A percentile compares a stretch with the other conserved stretches of the same genome.
Evolutionary conservation across 2,797 vertebrate species (phyloP).

Genomic region (Chelon auratus): DNA sequence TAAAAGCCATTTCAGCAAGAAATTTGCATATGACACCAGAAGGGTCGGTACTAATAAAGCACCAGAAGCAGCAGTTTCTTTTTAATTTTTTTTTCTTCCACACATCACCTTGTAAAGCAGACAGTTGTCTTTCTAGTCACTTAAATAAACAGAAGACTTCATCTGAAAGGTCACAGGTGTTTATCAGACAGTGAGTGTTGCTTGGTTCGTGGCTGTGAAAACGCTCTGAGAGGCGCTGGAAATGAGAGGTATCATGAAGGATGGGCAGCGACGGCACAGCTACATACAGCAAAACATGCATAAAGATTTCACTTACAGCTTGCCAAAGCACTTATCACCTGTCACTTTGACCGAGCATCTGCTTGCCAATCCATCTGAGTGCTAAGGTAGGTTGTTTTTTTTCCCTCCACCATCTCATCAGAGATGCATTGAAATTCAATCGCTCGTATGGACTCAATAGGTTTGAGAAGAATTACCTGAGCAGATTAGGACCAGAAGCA

Average conservation of each 20-base stretch:
- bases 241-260: constrained; percentile 58
- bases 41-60: constrained; percentile 41
- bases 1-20: constrained; percentile 44
- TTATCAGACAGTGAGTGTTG: constrained; percentile 45
- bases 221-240: constrained; percentile 39
- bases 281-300: constrained; percentile 65
- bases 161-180: constrained; percentile 76
- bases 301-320: constrained; percentile 76
- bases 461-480: constrained; percentile 84
- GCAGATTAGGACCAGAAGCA: constrained; percentile 79
- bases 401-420: constrained; percentile 66
- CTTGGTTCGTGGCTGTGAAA: constrained; percentile 44
- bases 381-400: constrained; percentile 67
- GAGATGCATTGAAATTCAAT: constrained; percentile 84
- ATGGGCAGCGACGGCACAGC: constrained; percentile 56
- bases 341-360: constrained; percentile 75
- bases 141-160: constrained; percentile 65
- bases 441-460: constrained; percentile 78
- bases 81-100: constrained; percentile 24
- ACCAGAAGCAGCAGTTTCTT: constrained; percentile 27
- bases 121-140: constrained; percentile 48
- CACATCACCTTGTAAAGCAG: constrained; percentile 30
- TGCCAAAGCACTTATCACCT: constrained; percentile 78
- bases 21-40: constrained; percentile 28
- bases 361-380: constrained; percentile 79